A percentile compares a stretch with the other conserved stretches of the same genome.
phyloP scores from a whole-genome alignment of 2,888 invertebrate species.

The Amphiduros pacificus region DNA sequence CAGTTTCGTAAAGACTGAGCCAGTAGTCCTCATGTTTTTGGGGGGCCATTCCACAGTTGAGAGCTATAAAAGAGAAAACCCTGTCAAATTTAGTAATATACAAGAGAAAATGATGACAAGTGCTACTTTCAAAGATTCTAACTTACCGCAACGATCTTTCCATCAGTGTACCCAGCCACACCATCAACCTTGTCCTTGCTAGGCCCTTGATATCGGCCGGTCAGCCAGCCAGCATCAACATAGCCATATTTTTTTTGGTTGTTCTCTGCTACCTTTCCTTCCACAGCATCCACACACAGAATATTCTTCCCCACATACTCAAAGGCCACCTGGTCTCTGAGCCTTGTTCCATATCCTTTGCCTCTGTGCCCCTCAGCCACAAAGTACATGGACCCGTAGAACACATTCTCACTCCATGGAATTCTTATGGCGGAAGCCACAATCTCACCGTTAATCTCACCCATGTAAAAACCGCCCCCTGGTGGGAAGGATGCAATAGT shows the following conservation, averaged over 20 bases:
- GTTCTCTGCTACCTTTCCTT: slow-evolving; percentile 16
- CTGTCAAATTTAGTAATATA: too few species aligned
- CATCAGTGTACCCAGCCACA: too few species aligned
- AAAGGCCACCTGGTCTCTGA: slow-evolving; percentile 21
- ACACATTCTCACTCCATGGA: slow-evolving; percentile 15
- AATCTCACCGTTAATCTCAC: slow-evolving; percentile 20
- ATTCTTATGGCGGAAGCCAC: slow-evolving; percentile 23
- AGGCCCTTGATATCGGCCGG: slow-evolving; percentile 3
- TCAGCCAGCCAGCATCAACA: not conserved
- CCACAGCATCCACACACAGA: slow-evolving; percentile 18
- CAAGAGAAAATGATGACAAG: too few species aligned
- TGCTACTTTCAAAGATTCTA: too few species aligned
- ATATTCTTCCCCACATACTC: slow-evolving; percentile 18
- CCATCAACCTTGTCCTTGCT: too few species aligned
- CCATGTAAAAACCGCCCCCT: slow-evolving; percentile 23
- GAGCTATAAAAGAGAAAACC: too few species aligned
- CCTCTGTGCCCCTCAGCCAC: slow-evolving; percentile 19
- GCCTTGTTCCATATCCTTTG: slow-evolving; percentile 22
- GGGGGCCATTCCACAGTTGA: too few species aligned
- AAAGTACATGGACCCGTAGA: slow-evolving; percentile 25
- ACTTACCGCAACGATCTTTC: too few species aligned
- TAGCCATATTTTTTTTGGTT: slow-evolving; percentile 13
- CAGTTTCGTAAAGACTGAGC: too few species aligned
- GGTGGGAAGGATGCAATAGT: slow-evolving; percentile 2
- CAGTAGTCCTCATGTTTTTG: too few species aligned